Evolutionary conservation across 2,113 vertebrate genomes (phyloP), one percentile per base, ranked within the genome.

Genomic region (Alosa alosa): DNA sequence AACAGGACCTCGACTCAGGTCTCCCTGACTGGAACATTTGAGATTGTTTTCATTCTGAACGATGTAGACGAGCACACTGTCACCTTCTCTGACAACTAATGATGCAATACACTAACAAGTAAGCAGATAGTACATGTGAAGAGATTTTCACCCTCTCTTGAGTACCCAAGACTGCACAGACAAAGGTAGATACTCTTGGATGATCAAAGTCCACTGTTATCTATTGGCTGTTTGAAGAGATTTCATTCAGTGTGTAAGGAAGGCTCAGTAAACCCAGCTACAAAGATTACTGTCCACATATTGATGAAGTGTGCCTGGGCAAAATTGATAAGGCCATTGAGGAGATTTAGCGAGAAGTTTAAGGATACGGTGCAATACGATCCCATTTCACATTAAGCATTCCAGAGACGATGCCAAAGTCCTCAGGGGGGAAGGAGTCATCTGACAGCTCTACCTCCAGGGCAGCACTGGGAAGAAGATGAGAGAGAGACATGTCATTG

Each of bases 381-480:
- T 99, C 98, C 98, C 98, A 99, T 83, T 99, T 99, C 75, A 99
- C 97, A 0, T 93, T 99, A 83, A 99, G 93, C 97, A 99, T 99
- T 85, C 98, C 98, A 0, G 97, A 99, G 39, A 99, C 97, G 0
- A 99, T 99, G 82, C 98, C 98, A 0, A 99, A 99, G 86, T 99
- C 98, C 88, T 99, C 98, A 0, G 98, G 97, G 1, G 97, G 98
- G 75, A 99, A 99, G 0, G 98, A 99, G 82, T 99, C 97, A n/a
- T 99, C 98, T 0, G 97, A 97, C 46, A 99, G 93, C 86, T 99
- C 98, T 86, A 99, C 98, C 13, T 99, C 98, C 22, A 99, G 91
- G 0, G 97, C 98, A 81, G 97, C 98, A 0, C 98, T 99, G 45
- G 6, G 68, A 31, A 89, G 36, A 89, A 9, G 87, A 6, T 85